A percentile compares a stretch with the other conserved stretches of the same genome.
Conservation (phyloP, 2,113 vertebrate species). For the Cygnus atratus region DNA sequence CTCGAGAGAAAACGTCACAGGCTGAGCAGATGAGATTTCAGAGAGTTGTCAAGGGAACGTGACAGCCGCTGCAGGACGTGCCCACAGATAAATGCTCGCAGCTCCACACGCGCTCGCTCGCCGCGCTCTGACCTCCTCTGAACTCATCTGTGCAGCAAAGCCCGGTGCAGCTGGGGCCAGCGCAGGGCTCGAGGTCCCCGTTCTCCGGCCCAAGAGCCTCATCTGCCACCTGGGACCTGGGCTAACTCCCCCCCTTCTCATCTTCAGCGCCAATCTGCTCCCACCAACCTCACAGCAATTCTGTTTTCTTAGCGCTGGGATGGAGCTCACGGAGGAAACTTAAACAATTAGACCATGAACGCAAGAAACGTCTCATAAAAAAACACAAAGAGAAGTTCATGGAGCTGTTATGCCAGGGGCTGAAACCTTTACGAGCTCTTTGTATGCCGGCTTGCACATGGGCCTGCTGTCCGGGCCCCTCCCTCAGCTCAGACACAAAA, state of each 20-base stretch:
- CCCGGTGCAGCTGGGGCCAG: neutral
- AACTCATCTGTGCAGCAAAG: neutral
- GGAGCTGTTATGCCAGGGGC: neutral
- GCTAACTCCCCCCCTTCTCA: neutral
- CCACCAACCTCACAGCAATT: neutral
- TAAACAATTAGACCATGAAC: neutral
- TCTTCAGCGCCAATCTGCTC: neutral
- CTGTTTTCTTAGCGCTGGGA: neutral
- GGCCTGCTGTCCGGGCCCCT: neutral
- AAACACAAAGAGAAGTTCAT: neutral
- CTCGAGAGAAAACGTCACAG: neutral
- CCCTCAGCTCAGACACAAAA: neutral
- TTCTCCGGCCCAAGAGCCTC: neutral
- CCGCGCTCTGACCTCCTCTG: neutral
- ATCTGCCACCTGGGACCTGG: neutral
- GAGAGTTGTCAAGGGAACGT: conserved; percentile 56
- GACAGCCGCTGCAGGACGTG: neutral
- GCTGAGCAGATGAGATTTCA: neutral
- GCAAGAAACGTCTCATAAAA: neutral
- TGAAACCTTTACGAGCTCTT: neutral
- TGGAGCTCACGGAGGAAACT: neutral
- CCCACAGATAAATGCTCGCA: neutral
- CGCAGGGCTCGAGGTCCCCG: neutral
- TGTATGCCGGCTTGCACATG: neutral
- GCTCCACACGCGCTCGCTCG: fast-evolving